These are phyloP conservation scores for Ecliptopera silaceata DNA, from an alignment of 2,888 invertebrate species.

Conservation along the genomic window DNA sequence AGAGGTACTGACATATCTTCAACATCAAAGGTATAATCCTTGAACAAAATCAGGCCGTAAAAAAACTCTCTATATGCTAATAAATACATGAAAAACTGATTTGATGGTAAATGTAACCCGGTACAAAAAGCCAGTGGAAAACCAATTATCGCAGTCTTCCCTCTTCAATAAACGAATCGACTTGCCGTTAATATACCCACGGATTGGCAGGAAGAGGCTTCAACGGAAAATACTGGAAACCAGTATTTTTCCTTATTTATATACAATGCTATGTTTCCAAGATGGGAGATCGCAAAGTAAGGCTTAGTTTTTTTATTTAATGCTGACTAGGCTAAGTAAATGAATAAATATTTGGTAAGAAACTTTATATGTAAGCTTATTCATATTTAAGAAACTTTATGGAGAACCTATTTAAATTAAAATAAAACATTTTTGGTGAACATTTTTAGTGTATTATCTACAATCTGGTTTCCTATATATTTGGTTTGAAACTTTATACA, in stretches of 20 bases:
- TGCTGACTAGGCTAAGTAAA: too few relatives aligned
- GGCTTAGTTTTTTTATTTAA: too few relatives aligned
- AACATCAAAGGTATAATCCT: too few relatives aligned
- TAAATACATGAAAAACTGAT: constrained; percentile 69
- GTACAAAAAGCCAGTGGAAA: constrained; percentile 54
- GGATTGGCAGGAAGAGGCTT: constrained; percentile 2
- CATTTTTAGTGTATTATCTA: too few relatives aligned
- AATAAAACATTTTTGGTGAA: too few relatives aligned
- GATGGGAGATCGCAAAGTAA: too few relatives aligned
- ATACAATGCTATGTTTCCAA: neutral
- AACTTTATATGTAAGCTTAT: too few relatives aligned
- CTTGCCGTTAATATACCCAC: constrained; percentile 25
- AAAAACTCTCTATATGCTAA: constrained; percentile 73
- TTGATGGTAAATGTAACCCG: constrained; percentile 57
- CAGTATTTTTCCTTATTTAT: neutral
- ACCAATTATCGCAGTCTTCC: constrained; percentile 62
- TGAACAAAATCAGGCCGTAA: constrained; percentile 16
- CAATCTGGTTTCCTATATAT: too few relatives aligned
- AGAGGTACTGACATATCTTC: neutral
- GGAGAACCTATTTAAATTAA: too few relatives aligned
- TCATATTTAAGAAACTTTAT: too few relatives aligned
- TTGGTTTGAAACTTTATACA: too few relatives aligned
- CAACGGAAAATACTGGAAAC: neutral
- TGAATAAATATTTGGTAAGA: too few relatives aligned
- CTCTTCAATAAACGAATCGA: constrained; percentile 49